Base-by-base conservation (phyloP, 35 echinoderm and acorn worm species). In the Ptychodera flava region DNA sequence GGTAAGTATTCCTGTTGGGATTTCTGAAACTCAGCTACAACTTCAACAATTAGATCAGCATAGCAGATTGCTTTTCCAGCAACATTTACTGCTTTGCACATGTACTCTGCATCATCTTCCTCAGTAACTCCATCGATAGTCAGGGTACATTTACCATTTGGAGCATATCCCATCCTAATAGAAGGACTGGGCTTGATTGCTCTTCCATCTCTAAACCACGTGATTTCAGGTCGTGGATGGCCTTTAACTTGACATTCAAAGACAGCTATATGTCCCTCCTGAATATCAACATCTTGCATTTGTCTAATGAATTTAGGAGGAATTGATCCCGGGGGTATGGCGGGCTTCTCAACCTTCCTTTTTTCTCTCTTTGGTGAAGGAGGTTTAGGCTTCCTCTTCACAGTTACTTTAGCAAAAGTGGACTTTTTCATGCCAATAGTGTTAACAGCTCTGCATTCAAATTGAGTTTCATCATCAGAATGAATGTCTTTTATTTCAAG, bases 81-180 rank as follows among this genome's bases (percentile, higher is more conserved):
- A 38, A 91, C 89, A 86, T 99, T 99, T 15, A 94, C 90, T 88
- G 96, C 96, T 86, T 99, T 99, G 78, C 96, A 99, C 96, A 99
- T 99, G 78, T 99, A 99, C 88, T 99, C 96, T 84, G 90, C 96
- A 81, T 99, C 96, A 90, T 99, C 93, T 85, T 90, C 88, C 31
- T 89, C 85, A 85, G 84, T 87, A 6, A 99, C 93, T 35, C 92
- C 82, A 1, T 79, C 30, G 77, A 99, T 99, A 1, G 91, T 99
- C 6, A 99, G 77, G 78, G 91, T 91, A 35, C 96, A 99, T 16
- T 91, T 92, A 30, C 90, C 96, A 91, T 94, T 90, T 29, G 91
- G 86, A 76, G 80, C 85, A 84, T 90, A 86, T 29, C 85, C 92
- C 15, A 89, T 85, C 32, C 84, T 89, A 80, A 88, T 36, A 28